These are phyloP conservation scores for Pyrgilauda ruficollis DNA, from an alignment of 2,113 vertebrate genomes.

Conservation along the genomic window DNA sequence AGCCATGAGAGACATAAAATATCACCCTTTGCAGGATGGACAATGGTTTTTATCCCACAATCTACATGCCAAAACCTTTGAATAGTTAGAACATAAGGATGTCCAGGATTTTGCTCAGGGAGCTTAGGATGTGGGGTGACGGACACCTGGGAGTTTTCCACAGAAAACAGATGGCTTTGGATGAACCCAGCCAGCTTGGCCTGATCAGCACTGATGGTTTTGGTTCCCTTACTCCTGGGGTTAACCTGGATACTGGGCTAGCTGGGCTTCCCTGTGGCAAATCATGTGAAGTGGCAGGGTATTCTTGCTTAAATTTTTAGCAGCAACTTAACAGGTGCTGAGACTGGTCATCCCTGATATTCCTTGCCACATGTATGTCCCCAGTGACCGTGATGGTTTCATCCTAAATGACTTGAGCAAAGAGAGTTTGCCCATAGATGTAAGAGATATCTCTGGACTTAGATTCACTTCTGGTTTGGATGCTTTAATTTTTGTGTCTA, in stretches of 20 bases:
- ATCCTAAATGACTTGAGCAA: background rate
- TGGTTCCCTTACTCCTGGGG: background rate
- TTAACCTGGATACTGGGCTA: background rate
- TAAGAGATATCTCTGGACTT: background rate
- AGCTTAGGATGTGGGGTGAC: accelerated
- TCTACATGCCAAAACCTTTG: accelerated
- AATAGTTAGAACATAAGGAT: background rate
- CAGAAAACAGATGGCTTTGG: background rate
- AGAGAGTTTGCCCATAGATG: background rate
- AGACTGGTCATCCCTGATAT: background rate
- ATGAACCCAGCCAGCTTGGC: background rate
- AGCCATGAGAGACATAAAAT: background rate
- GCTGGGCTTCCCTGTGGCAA: background rate
- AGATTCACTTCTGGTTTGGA: background rate
- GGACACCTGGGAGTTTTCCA: background rate
- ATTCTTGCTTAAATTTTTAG: background rate
- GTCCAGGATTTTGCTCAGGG: background rate
- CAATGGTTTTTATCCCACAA: background rate
- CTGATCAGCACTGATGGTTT: background rate
- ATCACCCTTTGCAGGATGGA: background rate
- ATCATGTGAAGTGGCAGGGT: background rate
- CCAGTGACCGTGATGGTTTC: background rate
- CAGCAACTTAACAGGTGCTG: background rate
- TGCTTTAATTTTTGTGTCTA: background rate
- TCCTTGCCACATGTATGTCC: background rate